These are phyloP conservation scores for Callinectes sapidus DNA, from an alignment of 2,888 invertebrate species.

Conservation along the genomic window DNA sequence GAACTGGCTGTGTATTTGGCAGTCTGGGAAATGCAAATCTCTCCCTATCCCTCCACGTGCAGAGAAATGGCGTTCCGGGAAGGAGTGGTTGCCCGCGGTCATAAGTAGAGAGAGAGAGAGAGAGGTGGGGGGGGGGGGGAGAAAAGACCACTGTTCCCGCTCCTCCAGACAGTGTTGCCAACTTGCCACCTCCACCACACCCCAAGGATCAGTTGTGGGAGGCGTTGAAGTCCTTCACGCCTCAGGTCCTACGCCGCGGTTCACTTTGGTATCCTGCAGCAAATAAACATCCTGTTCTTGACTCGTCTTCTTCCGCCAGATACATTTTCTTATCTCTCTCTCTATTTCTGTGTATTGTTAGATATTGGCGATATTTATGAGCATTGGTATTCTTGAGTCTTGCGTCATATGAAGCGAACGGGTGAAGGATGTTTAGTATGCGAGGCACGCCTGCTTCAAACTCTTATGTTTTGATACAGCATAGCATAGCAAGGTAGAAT, in stretches of 20 bases:
- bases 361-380: no score
- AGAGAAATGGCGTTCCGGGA: background rate
- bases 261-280: background rate
- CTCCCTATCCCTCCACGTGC: background rate
- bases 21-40: background rate
- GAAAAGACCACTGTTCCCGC: background rate
- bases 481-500: no score
- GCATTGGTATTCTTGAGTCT: no score
- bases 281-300: background rate
- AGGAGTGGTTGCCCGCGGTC: background rate
- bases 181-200: background rate
- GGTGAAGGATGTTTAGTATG: no score
- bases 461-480: background rate
- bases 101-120: no score
- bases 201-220: conserved; percentile 15
- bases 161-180: background rate
- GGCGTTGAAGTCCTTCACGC: conserved; percentile 29
- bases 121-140: no score
- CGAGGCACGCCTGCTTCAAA: background rate
- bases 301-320: background rate
- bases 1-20: background rate
- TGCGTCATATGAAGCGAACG: no score
- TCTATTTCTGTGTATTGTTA: background rate
- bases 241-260: background rate
- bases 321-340: no score